These are phyloP conservation scores for Rhogogaster chlorosoma DNA, from an alignment of 2,888 invertebrate genomes.

Conservation along the genomic window DNA sequence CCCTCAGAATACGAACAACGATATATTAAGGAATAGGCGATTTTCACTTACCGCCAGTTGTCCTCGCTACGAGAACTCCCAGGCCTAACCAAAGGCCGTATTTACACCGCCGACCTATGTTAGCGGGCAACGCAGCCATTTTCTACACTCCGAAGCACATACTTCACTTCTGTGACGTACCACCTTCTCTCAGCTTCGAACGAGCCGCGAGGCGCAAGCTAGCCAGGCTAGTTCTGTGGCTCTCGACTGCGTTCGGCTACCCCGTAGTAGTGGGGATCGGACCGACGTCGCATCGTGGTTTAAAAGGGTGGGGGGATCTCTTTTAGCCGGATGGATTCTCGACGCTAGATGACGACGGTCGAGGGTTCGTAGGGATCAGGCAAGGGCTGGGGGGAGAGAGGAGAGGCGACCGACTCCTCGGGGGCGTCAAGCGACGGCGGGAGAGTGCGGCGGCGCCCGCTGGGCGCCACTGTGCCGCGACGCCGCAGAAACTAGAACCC, in stretches of 20 bases:
- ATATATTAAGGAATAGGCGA: neutral
- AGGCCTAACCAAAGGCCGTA: conserved; percentile 72
- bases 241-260: conserved; percentile 56
- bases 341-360: conserved; percentile 50
- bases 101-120: conserved; percentile 73
- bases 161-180: conserved; percentile 76
- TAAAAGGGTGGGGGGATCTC: conserved; percentile 27
- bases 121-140: conserved; percentile 76
- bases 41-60: conserved; percentile 70
- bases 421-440: conserved; percentile 64
- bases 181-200: conserved; percentile 38
- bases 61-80: conserved; percentile 68
- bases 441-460: conserved; percentile 69
- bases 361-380: conserved; percentile 32
- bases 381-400: neutral
- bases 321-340: conserved; percentile 27
- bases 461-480: conserved; percentile 74
- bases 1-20: neutral
- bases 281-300: conserved; percentile 34
- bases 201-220: conserved; percentile 64
- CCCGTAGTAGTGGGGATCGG: conserved; percentile 51
- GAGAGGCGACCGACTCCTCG: conserved; percentile 60
- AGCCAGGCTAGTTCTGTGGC: conserved; percentile 58
- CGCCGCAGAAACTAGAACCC: conserved; percentile 65
- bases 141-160: conserved; percentile 76